Conservation (phyloP, 1,140 invertebrate genomes). For the Pachypsylla venusta region DNA sequence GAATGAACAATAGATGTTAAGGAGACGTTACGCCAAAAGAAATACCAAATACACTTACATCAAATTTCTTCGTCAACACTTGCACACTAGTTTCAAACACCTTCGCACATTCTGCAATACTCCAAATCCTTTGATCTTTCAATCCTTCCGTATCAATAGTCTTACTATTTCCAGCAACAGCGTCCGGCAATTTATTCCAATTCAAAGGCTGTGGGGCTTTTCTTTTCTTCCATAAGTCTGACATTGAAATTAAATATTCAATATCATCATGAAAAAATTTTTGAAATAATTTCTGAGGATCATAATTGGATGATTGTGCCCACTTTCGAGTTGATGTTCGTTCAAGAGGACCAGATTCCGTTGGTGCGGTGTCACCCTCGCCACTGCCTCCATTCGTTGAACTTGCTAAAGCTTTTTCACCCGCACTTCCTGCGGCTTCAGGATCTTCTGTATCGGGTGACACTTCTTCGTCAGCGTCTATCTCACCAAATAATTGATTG, state of each 20-base stretch:
- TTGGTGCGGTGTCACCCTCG: slow-evolving; percentile 31
- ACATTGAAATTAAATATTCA: slow-evolving; percentile 85
- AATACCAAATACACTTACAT: slow-evolving; percentile 24
- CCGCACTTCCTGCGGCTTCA: slow-evolving; percentile 47
- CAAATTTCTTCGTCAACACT: slow-evolving; percentile 46
- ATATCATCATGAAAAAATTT: slow-evolving; percentile 96
- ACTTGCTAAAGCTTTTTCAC: slow-evolving; percentile 35
- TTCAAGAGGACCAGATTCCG: slow-evolving; percentile 51
- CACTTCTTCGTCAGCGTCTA: slow-evolving; percentile 91
- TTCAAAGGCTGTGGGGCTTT: slow-evolving; percentile 65
- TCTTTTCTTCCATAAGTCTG: slow-evolving; percentile 82
- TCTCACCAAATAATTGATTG: slow-evolving; percentile 95
- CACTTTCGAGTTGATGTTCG: slow-evolving; percentile 77
- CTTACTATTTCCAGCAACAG: slow-evolving; percentile 36
- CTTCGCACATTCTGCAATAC: slow-evolving; percentile 51
- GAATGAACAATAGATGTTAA: no score
- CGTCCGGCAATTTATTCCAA: slow-evolving; percentile 49
- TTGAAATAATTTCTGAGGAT: slow-evolving; percentile 64
- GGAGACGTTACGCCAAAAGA: background rate
- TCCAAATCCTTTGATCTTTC: slow-evolving; percentile 70
- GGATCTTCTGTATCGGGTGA: slow-evolving; percentile 93
- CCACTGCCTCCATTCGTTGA: no score
- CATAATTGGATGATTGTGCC: slow-evolving; percentile 70
- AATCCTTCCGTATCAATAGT: slow-evolving; percentile 30
- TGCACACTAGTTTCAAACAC: slow-evolving; percentile 61